Evolutionary conservation across 2,113 vertebrate species (phyloP).

Genomic region (Rhea pennata): DNA sequence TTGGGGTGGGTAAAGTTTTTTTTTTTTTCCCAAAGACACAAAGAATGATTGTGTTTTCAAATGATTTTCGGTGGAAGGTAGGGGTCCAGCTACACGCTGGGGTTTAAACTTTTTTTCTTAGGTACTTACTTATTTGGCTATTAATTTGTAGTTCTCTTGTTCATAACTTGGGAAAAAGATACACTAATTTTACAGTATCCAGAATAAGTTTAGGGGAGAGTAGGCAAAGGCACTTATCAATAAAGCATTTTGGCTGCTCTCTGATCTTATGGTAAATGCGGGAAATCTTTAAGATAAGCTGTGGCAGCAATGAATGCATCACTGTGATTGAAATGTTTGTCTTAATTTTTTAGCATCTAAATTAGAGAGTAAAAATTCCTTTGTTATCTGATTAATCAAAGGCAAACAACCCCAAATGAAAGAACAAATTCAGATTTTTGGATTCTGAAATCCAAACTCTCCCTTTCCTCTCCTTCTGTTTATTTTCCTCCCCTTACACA

Average conservation of each 20-base stretch:
- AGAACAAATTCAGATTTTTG: not conserved
- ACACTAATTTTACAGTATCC: not conserved
- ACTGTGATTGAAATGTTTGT: constrained; percentile 8
- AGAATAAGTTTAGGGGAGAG: not conserved
- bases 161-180: not conserved
- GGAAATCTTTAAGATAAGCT: not conserved
- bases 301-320: not conserved
- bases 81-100: not conserved
- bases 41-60: not conserved
- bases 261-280: not conserved
- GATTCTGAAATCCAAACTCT: not conserved
- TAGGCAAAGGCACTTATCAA: not conserved
- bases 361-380: not conserved
- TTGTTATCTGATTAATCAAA: not conserved
- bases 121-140: not conserved
- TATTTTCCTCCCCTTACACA: not conserved
- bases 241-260: not conserved
- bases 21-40: not conserved
- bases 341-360: constrained; percentile 1
- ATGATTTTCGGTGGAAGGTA: not conserved
- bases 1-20: not conserved
- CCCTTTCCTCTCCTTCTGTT: not conserved
- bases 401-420: not conserved
- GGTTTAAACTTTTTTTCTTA: not conserved
- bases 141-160: not conserved